Evolutionary conservation across 2,113 vertebrate genomes (phyloP).

Genomic region (Nothoprocta perdicaria): DNA sequence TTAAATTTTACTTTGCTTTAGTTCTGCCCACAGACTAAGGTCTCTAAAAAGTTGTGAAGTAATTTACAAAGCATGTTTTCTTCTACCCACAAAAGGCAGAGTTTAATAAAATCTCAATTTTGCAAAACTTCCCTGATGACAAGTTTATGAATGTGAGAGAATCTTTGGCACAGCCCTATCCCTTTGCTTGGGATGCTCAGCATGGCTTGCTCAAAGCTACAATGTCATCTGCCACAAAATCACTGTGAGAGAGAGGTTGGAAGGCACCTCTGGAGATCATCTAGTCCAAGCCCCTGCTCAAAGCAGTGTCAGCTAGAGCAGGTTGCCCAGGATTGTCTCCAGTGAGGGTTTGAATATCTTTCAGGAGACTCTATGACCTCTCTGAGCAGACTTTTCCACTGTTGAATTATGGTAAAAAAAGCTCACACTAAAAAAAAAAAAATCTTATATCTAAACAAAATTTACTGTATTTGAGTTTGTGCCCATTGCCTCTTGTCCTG

Average conservation of each 20-base stretch:
- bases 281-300: neutral
- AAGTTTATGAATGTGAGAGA: neutral
- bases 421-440: neutral
- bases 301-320: neutral
- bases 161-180: neutral
- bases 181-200: neutral
- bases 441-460: neutral
- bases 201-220: neutral
- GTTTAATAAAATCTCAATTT: neutral
- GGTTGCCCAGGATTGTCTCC: neutral
- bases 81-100: neutral
- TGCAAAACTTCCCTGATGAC: neutral
- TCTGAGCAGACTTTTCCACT: neutral
- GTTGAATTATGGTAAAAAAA: neutral
- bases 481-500: neutral
- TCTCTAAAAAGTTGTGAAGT: neutral
- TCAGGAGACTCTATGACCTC: neutral
- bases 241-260: neutral
- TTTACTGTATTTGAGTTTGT: neutral
- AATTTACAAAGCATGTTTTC: neutral
- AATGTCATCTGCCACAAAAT: neutral
- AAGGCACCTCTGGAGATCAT: neutral
- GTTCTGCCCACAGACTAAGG: neutral
- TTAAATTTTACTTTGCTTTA: neutral
- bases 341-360: neutral